Conservation (phyloP, 2,888 invertebrate species). For the Ceraclea dissimilis region DNA sequence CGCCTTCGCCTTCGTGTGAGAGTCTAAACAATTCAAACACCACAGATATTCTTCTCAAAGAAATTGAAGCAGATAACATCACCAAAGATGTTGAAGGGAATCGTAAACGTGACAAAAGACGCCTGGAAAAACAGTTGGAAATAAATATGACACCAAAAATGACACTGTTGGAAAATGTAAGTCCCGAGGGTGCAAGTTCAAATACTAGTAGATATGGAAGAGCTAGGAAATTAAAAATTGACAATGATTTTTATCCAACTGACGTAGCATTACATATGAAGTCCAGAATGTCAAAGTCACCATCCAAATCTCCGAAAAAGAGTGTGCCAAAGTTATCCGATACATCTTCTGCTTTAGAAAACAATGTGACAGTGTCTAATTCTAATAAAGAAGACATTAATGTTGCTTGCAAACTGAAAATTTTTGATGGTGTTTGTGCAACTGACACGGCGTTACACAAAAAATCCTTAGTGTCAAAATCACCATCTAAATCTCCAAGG, state of each 20-base stretch:
- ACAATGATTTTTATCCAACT: slow-evolving; percentile 36
- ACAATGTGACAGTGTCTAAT: neutral
- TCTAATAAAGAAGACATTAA: neutral
- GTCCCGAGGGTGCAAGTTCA: slow-evolving; percentile 32
- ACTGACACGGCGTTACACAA: slow-evolving; percentile 34
- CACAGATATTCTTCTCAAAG: no score
- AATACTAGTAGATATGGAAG: slow-evolving; percentile 54
- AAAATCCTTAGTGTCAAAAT: slow-evolving; percentile 32
- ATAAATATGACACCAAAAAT: slow-evolving; percentile 40
- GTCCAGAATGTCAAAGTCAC: slow-evolving; percentile 32
- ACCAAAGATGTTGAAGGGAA: no score
- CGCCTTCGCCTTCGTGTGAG: no score
- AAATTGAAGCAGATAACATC: no score
- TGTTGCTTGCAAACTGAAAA: slow-evolving; percentile 44
- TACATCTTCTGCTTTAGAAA: no score
- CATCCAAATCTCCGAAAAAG: slow-evolving; percentile 25
- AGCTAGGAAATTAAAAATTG: slow-evolving; percentile 47
- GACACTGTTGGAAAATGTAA: slow-evolving; percentile 38
- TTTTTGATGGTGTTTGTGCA: slow-evolving; percentile 38
- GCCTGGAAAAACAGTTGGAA: slow-evolving; percentile 34
- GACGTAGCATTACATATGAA: slow-evolving; percentile 35
- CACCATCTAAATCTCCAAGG: slow-evolving; percentile 28
- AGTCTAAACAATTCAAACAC: no score
- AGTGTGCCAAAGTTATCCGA: neutral
- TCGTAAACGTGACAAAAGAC: no score